Conservation (phyloP, 2,888 invertebrate species). For the Caprella mutica region DNA sequence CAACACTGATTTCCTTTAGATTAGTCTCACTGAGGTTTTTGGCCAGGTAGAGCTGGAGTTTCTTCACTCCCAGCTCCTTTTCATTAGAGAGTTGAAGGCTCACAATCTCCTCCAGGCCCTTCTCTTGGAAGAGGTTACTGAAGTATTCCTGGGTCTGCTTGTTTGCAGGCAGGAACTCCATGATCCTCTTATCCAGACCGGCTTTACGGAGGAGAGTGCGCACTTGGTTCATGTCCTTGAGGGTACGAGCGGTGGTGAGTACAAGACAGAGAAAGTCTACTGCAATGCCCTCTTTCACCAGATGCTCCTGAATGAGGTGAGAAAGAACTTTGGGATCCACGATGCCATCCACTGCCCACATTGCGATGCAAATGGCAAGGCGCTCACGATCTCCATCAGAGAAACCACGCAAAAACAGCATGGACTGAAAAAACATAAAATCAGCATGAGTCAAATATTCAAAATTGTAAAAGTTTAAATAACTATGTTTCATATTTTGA, state of each 20-base stretch:
- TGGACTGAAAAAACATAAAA: slow-evolving; percentile 13
- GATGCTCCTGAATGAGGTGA: slow-evolving; percentile 57
- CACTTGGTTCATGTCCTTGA: slow-evolving; percentile 73
- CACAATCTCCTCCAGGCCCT: slow-evolving; percentile 64
- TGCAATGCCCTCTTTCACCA: slow-evolving; percentile 85
- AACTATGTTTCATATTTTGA: neutral
- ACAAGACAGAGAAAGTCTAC: slow-evolving; percentile 70
- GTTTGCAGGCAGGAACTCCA: slow-evolving; percentile 89
- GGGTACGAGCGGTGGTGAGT: slow-evolving; percentile 40
- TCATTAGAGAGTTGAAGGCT: slow-evolving; percentile 46
- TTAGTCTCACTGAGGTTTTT: slow-evolving; percentile 78
- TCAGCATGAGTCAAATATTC: neutral
- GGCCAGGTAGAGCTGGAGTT: slow-evolving; percentile 59
- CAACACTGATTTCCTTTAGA: slow-evolving; percentile 70
- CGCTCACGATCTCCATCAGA: slow-evolving; percentile 65
- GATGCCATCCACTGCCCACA: slow-evolving; percentile 86
- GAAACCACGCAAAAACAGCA: slow-evolving; percentile 33
- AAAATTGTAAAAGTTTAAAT: neutral
- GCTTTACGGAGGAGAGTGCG: slow-evolving; percentile 77
- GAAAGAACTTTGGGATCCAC: slow-evolving; percentile 72
- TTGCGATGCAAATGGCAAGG: slow-evolving; percentile 83
- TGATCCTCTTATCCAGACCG: slow-evolving; percentile 61
- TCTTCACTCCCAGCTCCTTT: slow-evolving; percentile 41
- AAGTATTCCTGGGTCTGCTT: slow-evolving; percentile 84
- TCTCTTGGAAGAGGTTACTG: slow-evolving; percentile 55